Evolutionary conservation across 1,140 invertebrate species (phyloP).

Genomic region (Drosophila baimaii): DNA sequence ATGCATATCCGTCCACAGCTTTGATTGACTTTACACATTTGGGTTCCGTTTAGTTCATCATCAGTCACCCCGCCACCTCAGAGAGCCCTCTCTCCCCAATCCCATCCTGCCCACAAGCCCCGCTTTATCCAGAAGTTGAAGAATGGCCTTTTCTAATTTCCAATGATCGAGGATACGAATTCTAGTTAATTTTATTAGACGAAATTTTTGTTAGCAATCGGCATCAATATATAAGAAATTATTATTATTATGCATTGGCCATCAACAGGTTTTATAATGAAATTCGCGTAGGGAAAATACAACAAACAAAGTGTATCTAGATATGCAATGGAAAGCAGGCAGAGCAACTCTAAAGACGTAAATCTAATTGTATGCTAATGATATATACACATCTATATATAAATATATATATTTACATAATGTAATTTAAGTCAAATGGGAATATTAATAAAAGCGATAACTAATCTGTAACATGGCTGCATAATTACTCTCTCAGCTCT

Average conservation of each 20-base stretch:
- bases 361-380: slow-evolving; percentile 78
- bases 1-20: slow-evolving; percentile 80
- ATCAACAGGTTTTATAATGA: slow-evolving; percentile 63
- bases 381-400: slow-evolving; percentile 60
- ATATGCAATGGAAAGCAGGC: slow-evolving; percentile 70
- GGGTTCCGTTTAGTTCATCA: slow-evolving; percentile 30
- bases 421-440: slow-evolving; percentile 77
- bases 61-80: slow-evolving; percentile 7
- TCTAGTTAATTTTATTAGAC: slow-evolving; percentile 80
- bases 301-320: slow-evolving; percentile 52
- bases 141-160: slow-evolving; percentile 41
- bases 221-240: slow-evolving; percentile 29
- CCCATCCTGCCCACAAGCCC: neutral
- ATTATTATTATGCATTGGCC: slow-evolving; percentile 49
- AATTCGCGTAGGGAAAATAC: slow-evolving; percentile 65
- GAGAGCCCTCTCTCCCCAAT: neutral
- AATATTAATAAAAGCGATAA: slow-evolving; percentile 80
- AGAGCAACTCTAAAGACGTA: slow-evolving; percentile 79
- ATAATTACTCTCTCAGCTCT: neutral
- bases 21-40: slow-evolving; percentile 45
- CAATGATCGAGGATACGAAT: slow-evolving; percentile 40
- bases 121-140: slow-evolving; percentile 31
- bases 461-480: slow-evolving; percentile 55
- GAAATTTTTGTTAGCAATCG: slow-evolving; percentile 61
- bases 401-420: slow-evolving; percentile 73